Conservation (phyloP, 2,888 invertebrate genomes). For the Acanthococcus lagerstroemiae region DNA sequence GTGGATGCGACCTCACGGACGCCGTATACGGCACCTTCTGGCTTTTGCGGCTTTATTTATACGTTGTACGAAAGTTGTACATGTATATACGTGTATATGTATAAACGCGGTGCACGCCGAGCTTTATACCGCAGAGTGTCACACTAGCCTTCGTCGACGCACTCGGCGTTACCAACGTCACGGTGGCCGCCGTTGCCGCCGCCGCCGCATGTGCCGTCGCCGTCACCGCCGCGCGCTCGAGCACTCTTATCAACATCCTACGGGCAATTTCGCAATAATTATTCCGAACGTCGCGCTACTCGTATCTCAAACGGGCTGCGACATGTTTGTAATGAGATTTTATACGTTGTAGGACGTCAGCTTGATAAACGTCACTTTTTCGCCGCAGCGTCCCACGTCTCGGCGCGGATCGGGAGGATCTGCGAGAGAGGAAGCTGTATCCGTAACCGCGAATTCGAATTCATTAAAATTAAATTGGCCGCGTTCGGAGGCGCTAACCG, state of each 20-base stretch:
- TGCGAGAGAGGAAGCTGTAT: too few species aligned
- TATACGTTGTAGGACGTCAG: slow-evolving; percentile 18
- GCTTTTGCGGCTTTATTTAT: slow-evolving; percentile 15
- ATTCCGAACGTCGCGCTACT: slow-evolving; percentile 22
- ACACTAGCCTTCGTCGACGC: too few species aligned
- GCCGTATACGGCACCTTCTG: slow-evolving; percentile 17
- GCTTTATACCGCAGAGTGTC: slow-evolving; percentile 21
- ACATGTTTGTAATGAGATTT: slow-evolving; percentile 26
- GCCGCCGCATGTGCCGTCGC: slow-evolving; percentile 9
- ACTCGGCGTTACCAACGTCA: neutral
- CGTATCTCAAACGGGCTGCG: slow-evolving; percentile 21
- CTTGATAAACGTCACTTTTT: slow-evolving; percentile 25
- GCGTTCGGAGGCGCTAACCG: too few species aligned
- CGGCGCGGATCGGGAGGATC: too few species aligned
- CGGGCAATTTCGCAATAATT: slow-evolving; percentile 27
- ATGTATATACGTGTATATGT: neutral
- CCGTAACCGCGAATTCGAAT: too few species aligned
- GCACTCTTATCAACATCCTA: slow-evolving; percentile 24
- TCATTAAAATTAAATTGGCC: too few species aligned
- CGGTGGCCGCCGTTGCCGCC: neutral
- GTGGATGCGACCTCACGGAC: slow-evolving; percentile 15
- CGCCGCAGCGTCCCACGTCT: too few species aligned
- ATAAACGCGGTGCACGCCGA: neutral
- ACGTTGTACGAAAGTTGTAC: slow-evolving; percentile 7
- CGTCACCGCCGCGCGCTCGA: slow-evolving; percentile 2